These are phyloP conservation scores for Phrynosoma blainvillii DNA, from an alignment of 2,113 vertebrate species.

Conservation along the genomic window DNA sequence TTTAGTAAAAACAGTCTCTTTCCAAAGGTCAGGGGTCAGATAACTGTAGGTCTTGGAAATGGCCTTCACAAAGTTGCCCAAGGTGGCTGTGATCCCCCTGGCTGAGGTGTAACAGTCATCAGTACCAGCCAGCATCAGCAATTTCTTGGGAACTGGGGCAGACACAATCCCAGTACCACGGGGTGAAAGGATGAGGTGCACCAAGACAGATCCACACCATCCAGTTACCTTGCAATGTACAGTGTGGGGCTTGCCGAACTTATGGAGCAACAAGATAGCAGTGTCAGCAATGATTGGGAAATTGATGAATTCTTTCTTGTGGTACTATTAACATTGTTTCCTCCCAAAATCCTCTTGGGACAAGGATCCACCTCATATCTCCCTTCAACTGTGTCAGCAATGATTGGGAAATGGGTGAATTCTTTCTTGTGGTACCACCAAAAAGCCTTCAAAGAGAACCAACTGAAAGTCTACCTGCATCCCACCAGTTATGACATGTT, in stretches of 20 bases:
- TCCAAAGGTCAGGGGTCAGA: constrained; percentile 98
- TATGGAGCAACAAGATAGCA: constrained; percentile 46
- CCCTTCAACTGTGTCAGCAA: too few relatives aligned
- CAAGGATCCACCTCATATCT: too few relatives aligned
- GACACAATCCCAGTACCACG: constrained; percentile 97
- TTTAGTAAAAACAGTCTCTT: constrained; percentile 96
- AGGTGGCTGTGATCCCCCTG: constrained; percentile 94
- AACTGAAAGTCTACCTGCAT: too few relatives aligned
- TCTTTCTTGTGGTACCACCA: too few relatives aligned
- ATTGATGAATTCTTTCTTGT: too few relatives aligned
- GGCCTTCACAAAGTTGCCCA: constrained; percentile 96
- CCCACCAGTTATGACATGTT: too few relatives aligned
- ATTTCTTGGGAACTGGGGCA: constrained; percentile 96
- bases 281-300: neutral
- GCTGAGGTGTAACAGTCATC: constrained; percentile 98
- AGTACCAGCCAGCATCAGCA: constrained; percentile 98
- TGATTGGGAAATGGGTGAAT: too few relatives aligned
- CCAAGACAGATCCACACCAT: constrained; percentile 95
- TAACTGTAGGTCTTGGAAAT: constrained; percentile 99
- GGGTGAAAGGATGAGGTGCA: constrained; percentile 95
- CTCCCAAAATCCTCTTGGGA: too few relatives aligned
- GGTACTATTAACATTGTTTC: too few relatives aligned
- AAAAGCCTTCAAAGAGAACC: too few relatives aligned
- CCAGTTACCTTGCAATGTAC: constrained; percentile 98
- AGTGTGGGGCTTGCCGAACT: constrained; percentile 96